Percentiles rank a stretch among this genome's conserved stretches.
phyloP scores from a whole-genome alignment of 2,797 vertebrate species.

The Euphonia xanthogaster region DNA sequence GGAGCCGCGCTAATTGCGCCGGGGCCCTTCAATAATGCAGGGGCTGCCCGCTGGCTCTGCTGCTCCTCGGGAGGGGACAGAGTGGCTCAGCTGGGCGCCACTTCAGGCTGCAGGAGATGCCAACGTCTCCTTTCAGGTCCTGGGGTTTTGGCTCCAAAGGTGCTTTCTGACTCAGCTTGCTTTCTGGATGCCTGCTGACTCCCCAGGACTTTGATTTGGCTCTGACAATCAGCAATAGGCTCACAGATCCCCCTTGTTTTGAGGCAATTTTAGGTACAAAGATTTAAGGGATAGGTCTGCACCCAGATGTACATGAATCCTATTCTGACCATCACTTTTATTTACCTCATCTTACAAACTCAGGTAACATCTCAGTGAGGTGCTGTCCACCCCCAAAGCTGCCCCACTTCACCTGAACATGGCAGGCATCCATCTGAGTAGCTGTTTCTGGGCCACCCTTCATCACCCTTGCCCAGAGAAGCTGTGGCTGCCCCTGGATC shows the following conservation, averaged over 20 bases:
- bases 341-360: background rate
- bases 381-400: background rate
- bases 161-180: background rate
- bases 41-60: background rate
- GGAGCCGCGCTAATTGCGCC: background rate
- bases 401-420: background rate
- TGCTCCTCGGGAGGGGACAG: background rate
- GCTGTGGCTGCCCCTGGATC: background rate
- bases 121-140: fast-evolving
- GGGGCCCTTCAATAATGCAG: background rate
- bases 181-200: background rate
- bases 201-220: background rate
- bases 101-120: background rate
- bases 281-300: background rate
- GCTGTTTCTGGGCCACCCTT: background rate
- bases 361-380: background rate
- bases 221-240: background rate
- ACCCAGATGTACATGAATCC: background rate
- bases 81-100: background rate
- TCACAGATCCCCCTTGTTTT: background rate
- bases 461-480: fast-evolving
- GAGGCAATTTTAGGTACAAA: background rate
- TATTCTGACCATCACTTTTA: background rate
- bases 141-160: background rate
- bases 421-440: background rate